Conservation (phyloP, 2,888 invertebrate genomes). For the Caradrina kadenii region DNA sequence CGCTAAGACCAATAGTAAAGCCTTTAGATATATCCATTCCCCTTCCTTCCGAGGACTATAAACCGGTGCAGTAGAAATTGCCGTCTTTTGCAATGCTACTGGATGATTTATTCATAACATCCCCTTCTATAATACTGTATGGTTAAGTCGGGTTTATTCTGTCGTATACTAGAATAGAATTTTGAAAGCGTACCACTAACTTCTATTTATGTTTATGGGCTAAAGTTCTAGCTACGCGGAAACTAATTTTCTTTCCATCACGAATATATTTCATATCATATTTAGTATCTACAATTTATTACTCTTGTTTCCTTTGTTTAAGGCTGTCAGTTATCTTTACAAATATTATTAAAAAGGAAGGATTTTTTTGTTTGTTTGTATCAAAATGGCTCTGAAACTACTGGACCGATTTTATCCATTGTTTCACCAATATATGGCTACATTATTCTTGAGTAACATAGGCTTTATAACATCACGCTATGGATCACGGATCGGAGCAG, state of each 20-base stretch:
- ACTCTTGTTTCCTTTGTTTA: slow-evolving; percentile 21
- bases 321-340: not conserved
- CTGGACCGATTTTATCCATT: too few species aligned
- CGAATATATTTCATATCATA: slow-evolving; percentile 53
- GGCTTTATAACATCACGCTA: too few species aligned
- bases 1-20: slow-evolving; percentile 52
- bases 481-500: too few species aligned
- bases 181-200: slow-evolving; percentile 60
- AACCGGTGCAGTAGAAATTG: slow-evolving; percentile 75
- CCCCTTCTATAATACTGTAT: slow-evolving; percentile 66
- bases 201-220: slow-evolving; percentile 60
- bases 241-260: slow-evolving; percentile 64
- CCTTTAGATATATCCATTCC: slow-evolving; percentile 63
- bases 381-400: too few species aligned
- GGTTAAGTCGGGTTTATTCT: slow-evolving; percentile 66
- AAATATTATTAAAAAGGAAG: too few species aligned
- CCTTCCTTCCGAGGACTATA: slow-evolving; percentile 70
- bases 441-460: too few species aligned
- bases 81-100: slow-evolving; percentile 74
- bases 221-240: slow-evolving; percentile 56
- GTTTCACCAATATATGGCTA: too few species aligned
- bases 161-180: slow-evolving; percentile 59
- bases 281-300: slow-evolving; percentile 46
- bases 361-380: too few species aligned
- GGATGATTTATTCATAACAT: slow-evolving; percentile 79